phyloP scores from a whole-genome alignment of 2,797 vertebrate genomes.

The Gadopsis bispinosus region DNA sequence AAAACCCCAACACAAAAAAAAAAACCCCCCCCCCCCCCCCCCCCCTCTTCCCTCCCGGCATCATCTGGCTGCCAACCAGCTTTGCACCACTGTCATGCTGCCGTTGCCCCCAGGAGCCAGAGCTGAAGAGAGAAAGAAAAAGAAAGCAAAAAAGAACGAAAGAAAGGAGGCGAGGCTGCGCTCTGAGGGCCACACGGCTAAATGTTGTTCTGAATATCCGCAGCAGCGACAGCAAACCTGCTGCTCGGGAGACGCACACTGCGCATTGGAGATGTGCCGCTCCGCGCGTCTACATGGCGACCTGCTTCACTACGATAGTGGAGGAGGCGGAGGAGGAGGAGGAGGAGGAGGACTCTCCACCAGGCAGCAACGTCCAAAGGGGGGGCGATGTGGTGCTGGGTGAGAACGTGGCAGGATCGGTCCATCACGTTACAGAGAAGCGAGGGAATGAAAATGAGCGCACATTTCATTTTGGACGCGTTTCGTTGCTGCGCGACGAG shows the following conservation, averaged over 20 bases:
- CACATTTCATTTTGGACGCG: not conserved
- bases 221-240: constrained; percentile 47
- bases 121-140: constrained; percentile 20
- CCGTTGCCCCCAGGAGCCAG: constrained; percentile 48
- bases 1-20: constrained; percentile 2
- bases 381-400: constrained; percentile 23
- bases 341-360: constrained; percentile 27
- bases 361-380: constrained; percentile 3
- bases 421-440: too few relatives aligned
- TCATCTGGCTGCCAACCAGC: constrained; percentile 66
- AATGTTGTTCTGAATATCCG: constrained; percentile 17
- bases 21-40: too few relatives aligned
- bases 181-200: not conserved
- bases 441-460: not conserved
- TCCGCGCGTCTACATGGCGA: constrained; percentile 65
- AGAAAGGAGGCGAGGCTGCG: not conserved
- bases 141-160: not conserved
- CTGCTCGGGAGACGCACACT: constrained; percentile 63
- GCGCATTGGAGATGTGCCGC: constrained; percentile 75
- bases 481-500: not conserved
- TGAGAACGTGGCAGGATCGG: constrained; percentile 9
- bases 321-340: constrained; percentile 19
- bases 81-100: constrained; percentile 70
- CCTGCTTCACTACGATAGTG: constrained; percentile 63
- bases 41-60: too few relatives aligned